Evolutionary conservation across 2,888 invertebrate genomes (phyloP).

Genomic region (Frankliniella fusca): DNA sequence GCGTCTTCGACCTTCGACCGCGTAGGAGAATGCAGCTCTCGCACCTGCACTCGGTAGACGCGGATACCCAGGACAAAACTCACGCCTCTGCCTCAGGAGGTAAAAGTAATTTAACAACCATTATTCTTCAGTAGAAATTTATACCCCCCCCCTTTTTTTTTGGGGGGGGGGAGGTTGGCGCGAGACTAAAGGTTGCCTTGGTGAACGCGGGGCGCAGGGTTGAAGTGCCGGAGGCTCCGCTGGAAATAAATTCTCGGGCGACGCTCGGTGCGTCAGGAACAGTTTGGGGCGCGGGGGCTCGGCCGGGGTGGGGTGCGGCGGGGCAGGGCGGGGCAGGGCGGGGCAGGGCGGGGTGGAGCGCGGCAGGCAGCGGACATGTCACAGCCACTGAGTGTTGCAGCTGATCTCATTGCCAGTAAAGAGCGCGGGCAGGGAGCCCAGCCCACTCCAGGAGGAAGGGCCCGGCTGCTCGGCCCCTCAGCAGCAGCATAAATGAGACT

Average conservation of each 20-base stretch:
- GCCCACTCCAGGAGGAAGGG: background rate
- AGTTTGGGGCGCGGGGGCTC: background rate
- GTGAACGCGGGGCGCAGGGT: background rate
- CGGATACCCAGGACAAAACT: no score
- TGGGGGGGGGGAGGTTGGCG: no score
- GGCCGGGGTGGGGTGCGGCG: background rate
- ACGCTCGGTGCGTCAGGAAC: background rate
- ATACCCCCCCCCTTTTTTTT: no score
- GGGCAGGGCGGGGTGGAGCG: background rate
- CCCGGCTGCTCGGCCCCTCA: no score
- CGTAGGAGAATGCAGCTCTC: no score
- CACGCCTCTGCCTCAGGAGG: no score
- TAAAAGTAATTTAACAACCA: no score
- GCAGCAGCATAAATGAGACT: no score
- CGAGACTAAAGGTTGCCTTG: background rate
- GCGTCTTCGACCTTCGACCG: background rate
- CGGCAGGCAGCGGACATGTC: background rate
- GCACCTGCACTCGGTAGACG: no score
- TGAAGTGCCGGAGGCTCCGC: background rate
- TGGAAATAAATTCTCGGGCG: constrained; percentile 3
- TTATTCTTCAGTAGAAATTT: no score
- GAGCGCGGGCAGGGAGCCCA: background rate
- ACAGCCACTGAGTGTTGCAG: constrained; percentile 17
- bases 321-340: background rate
- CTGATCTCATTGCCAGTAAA: constrained; percentile 19